Evolutionary conservation across 2,797 vertebrate genomes (phyloP).

Genomic region (Eremophila alpestris): DNA sequence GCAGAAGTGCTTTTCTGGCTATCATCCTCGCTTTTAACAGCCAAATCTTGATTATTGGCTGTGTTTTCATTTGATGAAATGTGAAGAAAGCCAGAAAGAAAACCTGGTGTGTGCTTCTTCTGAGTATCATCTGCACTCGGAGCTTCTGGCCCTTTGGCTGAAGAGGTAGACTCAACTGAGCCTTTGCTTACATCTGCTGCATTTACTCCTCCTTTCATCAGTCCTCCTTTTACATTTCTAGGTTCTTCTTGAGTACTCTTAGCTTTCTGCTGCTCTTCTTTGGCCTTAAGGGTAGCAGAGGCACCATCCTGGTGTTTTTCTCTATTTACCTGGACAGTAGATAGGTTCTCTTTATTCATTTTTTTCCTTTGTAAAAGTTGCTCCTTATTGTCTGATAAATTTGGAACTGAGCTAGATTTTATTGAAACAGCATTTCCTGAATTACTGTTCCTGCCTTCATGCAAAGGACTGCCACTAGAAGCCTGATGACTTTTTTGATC

Average conservation of each 20-base stretch:
- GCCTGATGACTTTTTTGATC: neutral
- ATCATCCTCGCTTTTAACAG: conserved; percentile 50
- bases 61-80: conserved; percentile 79
- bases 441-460: neutral
- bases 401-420: conserved; percentile 52
- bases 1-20: conserved; percentile 56
- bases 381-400: conserved; percentile 15
- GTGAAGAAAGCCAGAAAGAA: conserved; percentile 84
- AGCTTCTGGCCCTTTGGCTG: neutral
- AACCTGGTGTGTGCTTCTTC: conserved; percentile 58
- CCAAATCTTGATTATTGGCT: conserved; percentile 45
- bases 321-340: neutral
- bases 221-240: neutral
- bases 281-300: neutral
- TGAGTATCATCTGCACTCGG: neutral
- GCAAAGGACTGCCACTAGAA: neutral
- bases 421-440: conserved; percentile 13
- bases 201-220: neutral
- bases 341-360: neutral
- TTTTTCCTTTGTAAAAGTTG: neutral
- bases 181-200: neutral
- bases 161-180: neutral
- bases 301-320: neutral
- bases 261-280: neutral
- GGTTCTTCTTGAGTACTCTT: neutral